Evolutionary conservation across 2,113 vertebrate genomes (phyloP).

Genomic region (Elgaria multicarinata): DNA sequence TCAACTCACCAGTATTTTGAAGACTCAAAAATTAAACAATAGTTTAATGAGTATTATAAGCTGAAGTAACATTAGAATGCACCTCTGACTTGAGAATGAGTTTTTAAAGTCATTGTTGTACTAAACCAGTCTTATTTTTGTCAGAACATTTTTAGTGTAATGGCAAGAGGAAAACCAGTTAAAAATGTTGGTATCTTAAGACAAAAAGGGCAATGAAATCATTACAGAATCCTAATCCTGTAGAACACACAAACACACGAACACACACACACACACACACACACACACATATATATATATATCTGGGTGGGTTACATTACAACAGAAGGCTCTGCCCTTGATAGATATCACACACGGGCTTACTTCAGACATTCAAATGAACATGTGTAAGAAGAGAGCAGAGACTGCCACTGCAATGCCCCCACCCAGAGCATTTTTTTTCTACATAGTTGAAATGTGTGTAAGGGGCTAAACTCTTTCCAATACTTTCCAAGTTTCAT

Average conservation of each 20-base stretch:
- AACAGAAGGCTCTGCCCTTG: no score
- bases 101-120: neutral
- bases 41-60: no score
- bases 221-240: neutral
- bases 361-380: neutral
- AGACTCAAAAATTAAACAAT: neutral
- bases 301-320: neutral
- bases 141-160: neutral
- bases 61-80: neutral
- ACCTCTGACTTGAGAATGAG: neutral
- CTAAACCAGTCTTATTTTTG: neutral
- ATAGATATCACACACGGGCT: neutral
- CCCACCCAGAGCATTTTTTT: no score
- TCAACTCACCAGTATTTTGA: neutral
- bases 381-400: neutral
- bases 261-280: neutral
- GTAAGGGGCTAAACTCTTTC: neutral
- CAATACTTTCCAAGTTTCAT: neutral
- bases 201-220: no score
- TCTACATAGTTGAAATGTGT: no score
- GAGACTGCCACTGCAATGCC: no score
- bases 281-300: no score
- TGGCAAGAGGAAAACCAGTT: neutral
- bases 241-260: neutral
- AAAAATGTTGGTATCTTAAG: neutral